Evolutionary conservation across 2,888 invertebrate species (phyloP), one percentile per base, ranked within the genome.

Genomic region (Mythimna lalbum): DNA sequence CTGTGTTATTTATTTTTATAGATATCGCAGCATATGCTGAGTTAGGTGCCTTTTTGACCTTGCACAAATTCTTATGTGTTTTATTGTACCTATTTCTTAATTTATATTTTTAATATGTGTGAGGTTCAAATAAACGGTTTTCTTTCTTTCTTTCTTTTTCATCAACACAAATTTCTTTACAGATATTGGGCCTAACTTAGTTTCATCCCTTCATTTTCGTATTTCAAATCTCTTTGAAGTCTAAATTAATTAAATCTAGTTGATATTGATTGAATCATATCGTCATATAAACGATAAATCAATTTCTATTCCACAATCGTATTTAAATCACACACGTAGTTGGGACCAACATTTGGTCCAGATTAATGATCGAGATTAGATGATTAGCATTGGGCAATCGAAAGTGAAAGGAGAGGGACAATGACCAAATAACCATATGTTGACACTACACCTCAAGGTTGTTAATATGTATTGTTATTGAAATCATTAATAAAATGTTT

Each of bases 321-420:
- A 69, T 19, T 27, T 7, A 3, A 47, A 43, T 53, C 21, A 10
- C 36, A 56, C 39, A 53, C 39, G 21, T 83, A 77, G 86, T 87
- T 83, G 81, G 63, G 80, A 69, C 53, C 53, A 68, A 53, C 80
- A 85, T 83, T 86, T 82, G 83, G 85, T 90, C 85, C 80, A 91
- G 91, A 92, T 91, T 86, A 89, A 89, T 85, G 86, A 92, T 91
- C 83, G 64, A 90, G 92, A 92, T 92, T 88, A 92, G 92, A 92
- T 92, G 90, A 91, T 91, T 90, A 88, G 78, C 81, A 87, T 91
- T 90, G 86, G 82, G 81, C 87, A 90, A 90, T 80, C 81, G 69
- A 91, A 91, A 92, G 93, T 92, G 92, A 92, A 93, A 92, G 93
- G 91, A 86, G 86, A 81, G 77, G 78, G 80, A 83, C 83, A 87